These are phyloP conservation scores for Phortica magna DNA, from an alignment of 2,888 invertebrate genomes.

Conservation along the genomic window DNA sequence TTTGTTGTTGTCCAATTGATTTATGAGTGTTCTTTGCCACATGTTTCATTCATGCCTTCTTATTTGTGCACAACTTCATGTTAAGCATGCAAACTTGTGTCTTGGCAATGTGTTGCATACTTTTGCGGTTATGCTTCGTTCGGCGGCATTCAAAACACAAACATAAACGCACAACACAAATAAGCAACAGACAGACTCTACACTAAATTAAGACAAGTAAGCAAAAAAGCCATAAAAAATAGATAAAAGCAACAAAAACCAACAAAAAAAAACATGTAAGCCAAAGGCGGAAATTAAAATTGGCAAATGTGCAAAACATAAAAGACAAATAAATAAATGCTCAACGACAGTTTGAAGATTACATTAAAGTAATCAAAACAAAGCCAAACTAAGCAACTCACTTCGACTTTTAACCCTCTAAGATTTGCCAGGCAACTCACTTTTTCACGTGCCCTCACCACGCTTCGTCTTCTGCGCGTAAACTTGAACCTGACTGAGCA, in stretches of 20 bases:
- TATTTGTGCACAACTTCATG: not conserved
- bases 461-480: not conserved
- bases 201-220: not conserved
- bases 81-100: not conserved
- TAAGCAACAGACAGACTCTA: not conserved
- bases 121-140: not conserved
- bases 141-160: not conserved
- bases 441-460: not conserved
- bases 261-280: not conserved
- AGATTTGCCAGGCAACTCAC: too few relatives aligned
- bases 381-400: not conserved
- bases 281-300: not conserved
- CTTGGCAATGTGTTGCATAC: constrained; percentile 39
- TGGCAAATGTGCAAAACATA: not conserved
- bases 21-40: not conserved
- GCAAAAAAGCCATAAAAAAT: not conserved
- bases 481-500: not conserved
- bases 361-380: not conserved
- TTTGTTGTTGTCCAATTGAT: not conserved
- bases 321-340: not conserved
- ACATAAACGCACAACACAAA: not conserved
- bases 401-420: too few relatives aligned
- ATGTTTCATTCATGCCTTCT: not conserved
- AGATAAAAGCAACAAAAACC: not conserved
- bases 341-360: not conserved